These are phyloP conservation scores for Campylorhamphus procurvoides DNA, from an alignment of 2,113 vertebrate species.

Conservation along the genomic window DNA sequence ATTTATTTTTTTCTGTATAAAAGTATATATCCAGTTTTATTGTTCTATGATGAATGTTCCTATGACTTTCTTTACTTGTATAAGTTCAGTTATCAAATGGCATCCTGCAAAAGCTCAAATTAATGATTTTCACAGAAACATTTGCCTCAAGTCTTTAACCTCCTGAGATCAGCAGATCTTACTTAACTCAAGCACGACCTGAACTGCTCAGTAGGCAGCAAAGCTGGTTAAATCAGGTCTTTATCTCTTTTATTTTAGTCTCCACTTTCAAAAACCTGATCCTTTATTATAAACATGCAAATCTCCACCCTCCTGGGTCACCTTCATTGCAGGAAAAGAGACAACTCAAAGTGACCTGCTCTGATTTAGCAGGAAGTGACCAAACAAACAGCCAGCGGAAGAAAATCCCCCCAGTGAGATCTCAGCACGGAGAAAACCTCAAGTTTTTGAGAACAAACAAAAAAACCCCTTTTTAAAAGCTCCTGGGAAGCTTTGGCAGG, in stretches of 20 bases:
- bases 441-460: background rate
- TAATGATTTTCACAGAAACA: rapidly evolving
- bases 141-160: background rate
- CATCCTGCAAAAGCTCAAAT: background rate
- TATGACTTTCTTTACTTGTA: background rate
- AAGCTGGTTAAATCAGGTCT: background rate
- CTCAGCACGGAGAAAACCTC: background rate
- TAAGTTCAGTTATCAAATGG: background rate
- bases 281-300: background rate
- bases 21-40: background rate
- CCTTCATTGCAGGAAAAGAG: background rate
- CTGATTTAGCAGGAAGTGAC: conserved; percentile 3
- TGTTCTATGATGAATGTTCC: background rate
- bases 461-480: background rate
- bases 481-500: background rate
- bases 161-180: background rate
- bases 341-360: background rate
- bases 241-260: background rate
- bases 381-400: background rate
- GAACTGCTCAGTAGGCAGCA: background rate
- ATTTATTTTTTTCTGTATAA: rapidly evolving
- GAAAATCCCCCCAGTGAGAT: background rate
- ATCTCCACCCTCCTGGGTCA: background rate
- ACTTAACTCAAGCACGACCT: background rate
- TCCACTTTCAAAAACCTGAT: rapidly evolving